Base-by-base conservation (phyloP, 64 coral and sea anemone species). In the Stichodactyla mertensii region DNA sequence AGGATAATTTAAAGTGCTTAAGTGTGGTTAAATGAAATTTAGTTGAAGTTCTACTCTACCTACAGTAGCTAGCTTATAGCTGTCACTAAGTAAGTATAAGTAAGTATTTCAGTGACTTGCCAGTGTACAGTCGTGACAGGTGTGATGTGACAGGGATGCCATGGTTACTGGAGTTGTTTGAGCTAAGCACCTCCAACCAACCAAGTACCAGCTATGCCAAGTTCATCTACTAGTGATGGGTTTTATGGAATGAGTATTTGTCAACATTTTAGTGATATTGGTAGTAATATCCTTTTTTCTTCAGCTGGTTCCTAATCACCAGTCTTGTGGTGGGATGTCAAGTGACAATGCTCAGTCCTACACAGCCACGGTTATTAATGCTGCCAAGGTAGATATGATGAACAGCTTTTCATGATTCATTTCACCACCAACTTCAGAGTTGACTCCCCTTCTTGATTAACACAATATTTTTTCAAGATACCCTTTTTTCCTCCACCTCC, bases 261-360 rank as follows among this genome's bases (percentile, higher is more conserved):
- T 55, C 9, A 26, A 16, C 16, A 16, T 16, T 54, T 28, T 82
- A 7, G 18, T 10, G 24, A n/a, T 53, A 71, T 51, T n/a, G 24
- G 10, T 81, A 22, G 19, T 60, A 85, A 78, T 86, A 16, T 54
- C 14, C 52, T 12, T 87, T 83, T 26, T 7, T 77, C 10, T 26
- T 16, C 59, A 98, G 96, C 77, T 98, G 52, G 90, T 94, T 45
- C 96, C 96, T 36, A 98, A 92, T 55, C 93, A 98, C 26, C 96
- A 98, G 77, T 98, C 96, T 18, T 94, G 96, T 79, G 96, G 96
- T 58, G 96, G 96, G 60, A 87, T 98, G 6, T 94, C 93, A 78
- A 89, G 92, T 20, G 96, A 98, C 54, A 94, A 92, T 86, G 74
- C 87, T 19, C 92, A 94, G 62, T 98, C 96, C 11, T 98, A 98